Conservation (phyloP, 2,113 vertebrate species). For the Picathartes gymnocephalus region DNA sequence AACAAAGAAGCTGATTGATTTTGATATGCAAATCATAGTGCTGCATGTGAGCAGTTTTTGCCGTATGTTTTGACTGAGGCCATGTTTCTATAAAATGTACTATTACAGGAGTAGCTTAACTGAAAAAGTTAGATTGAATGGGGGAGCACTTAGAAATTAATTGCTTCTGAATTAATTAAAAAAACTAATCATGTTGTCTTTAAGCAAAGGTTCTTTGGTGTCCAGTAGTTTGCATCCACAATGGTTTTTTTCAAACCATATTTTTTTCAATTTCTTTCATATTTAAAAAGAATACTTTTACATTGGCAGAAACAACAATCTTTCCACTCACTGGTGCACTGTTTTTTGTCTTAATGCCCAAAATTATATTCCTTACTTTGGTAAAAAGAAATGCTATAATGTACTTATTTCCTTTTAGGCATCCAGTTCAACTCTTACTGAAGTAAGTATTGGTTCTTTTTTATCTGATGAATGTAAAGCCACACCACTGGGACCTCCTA, state of each 20-base stretch:
- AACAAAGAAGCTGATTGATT: neutral
- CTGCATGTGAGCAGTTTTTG: neutral
- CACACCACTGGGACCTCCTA: neutral
- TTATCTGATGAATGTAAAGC: neutral
- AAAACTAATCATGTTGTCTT: neutral
- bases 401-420: neutral
- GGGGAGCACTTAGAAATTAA: neutral
- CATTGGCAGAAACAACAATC: neutral
- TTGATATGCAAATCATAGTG: neutral
- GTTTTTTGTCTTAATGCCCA: neutral
- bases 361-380: neutral
- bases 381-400: neutral
- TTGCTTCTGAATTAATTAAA: neutral
- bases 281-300: neutral
- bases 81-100: neutral
- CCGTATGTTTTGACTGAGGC: neutral
- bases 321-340: neutral
- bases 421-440: neutral
- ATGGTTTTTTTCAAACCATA: neutral
- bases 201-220: neutral
- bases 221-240: neutral
- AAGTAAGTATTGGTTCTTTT: neutral
- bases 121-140: neutral
- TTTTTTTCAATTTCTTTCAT: neutral
- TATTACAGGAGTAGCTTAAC: neutral